These are phyloP conservation scores for Artibeus lituratus DNA, from an alignment of 2,797 vertebrate genomes.

Conservation along the genomic window DNA sequence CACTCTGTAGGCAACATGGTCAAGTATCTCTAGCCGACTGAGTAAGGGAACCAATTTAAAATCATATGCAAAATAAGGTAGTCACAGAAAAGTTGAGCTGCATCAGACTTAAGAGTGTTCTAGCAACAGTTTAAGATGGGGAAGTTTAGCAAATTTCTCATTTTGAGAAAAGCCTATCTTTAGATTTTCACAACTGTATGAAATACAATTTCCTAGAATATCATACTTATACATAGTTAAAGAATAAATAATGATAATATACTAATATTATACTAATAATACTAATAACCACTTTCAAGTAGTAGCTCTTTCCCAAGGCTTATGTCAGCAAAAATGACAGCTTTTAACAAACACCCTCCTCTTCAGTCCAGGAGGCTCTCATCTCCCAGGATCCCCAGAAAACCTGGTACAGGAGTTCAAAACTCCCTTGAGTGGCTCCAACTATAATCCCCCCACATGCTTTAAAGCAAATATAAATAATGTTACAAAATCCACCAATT, in stretches of 20 bases:
- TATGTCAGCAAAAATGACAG: not conserved
- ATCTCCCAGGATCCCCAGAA: not conserved
- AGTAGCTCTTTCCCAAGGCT: not conserved
- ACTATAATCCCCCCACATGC: too few species aligned
- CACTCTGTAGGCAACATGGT: not conserved
- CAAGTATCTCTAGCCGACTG: not conserved
- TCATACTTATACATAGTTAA: not conserved
- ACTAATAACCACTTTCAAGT: not conserved
- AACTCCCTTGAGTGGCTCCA: not conserved
- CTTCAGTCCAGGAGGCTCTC: not conserved
- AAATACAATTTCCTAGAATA: slow-evolving; percentile 31
- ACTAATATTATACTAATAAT: not conserved
- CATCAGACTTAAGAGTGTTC: not conserved
- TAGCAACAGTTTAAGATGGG: not conserved
- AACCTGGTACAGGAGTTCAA: not conserved
- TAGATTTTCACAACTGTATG: not conserved
- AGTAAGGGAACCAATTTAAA: not conserved
- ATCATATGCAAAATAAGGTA: slow-evolving; percentile 18
- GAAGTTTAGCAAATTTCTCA: slow-evolving; percentile 37
- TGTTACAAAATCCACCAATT: not conserved
- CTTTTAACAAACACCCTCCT: not conserved
- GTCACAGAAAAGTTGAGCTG: not conserved
- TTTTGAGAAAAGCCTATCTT: slow-evolving; percentile 13
- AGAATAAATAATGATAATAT: not conserved
- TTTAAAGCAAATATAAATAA: not conserved